A percentile compares a stretch with the other conserved stretches of the same genome.
Evolutionary conservation across 2,797 vertebrate genomes (phyloP).

Genomic region (Uromys caudimaculatus): DNA sequence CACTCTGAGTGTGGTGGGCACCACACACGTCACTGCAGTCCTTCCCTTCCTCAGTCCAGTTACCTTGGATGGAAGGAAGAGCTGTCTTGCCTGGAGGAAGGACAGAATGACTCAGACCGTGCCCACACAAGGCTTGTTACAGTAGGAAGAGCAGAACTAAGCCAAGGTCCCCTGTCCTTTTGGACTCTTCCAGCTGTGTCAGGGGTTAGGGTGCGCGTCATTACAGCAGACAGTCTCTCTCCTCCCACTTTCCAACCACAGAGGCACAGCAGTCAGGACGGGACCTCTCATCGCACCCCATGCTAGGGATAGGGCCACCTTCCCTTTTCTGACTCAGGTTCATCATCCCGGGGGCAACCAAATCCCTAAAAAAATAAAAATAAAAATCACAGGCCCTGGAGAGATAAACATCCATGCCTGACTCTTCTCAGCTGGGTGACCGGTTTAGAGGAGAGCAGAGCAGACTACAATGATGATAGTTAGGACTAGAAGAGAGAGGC

Average conservation of each 20-base stretch:
- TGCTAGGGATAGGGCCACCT: not conserved
- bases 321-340: not conserved
- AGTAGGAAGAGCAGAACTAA: not conserved
- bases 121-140: not conserved
- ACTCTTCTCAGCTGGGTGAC: constrained; percentile 50
- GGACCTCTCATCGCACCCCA: too few species aligned
- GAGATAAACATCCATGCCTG: not conserved
- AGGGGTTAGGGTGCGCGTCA: not conserved
- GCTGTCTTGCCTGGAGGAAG: not conserved
- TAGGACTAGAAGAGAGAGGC: not conserved
- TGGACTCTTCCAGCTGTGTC: not conserved
- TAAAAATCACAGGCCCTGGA: not conserved
- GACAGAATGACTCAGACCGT: not conserved
- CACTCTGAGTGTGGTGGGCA: not conserved
- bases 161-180: not conserved
- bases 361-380: not conserved
- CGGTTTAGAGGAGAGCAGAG: constrained; percentile 20
- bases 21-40: not conserved
- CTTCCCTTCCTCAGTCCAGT: not conserved
- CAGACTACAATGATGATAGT: not conserved
- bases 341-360: not conserved
- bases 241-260: not conserved
- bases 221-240: not conserved
- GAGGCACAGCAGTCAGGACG: not conserved
- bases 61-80: not conserved